Conservation (phyloP, 2,888 invertebrate species). For the Scrobipalpa costella region DNA sequence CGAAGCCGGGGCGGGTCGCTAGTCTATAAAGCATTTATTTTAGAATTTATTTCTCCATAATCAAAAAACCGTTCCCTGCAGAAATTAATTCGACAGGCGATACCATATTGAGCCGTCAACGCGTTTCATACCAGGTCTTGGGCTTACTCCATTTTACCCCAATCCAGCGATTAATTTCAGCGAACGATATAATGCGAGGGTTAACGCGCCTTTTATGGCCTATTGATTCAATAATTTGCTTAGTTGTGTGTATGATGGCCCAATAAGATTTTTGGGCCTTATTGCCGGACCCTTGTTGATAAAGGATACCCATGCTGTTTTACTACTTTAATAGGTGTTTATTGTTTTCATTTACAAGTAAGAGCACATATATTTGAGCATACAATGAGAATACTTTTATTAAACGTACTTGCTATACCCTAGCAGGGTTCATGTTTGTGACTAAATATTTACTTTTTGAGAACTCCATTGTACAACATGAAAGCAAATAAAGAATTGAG, state of each 20-base stretch:
- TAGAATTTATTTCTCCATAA: no score
- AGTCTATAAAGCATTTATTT: no score
- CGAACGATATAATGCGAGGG: constrained; percentile 35
- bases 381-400: no score
- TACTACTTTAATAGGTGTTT: neutral
- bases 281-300: neutral
- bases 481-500: no score
- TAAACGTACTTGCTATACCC: no score
- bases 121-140: neutral
- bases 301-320: neutral
- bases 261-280: constrained; percentile 3
- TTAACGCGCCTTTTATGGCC: constrained; percentile 21
- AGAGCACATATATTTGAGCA: no score
- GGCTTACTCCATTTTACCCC: constrained; percentile 30
- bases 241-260: neutral
- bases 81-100: neutral
- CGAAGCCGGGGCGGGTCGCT: no score
- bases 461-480: no score
- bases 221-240: constrained; percentile 22
- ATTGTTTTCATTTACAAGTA: neutral
- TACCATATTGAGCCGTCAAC: constrained; percentile 5
- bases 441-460: no score
- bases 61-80: neutral
- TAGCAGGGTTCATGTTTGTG: no score
- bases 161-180: constrained; percentile 39